Evolutionary conservation across 35 echinoderm and acorn worm genomes (phyloP), one percentile per base, ranked within the genome.

Genomic region (Patiria miniata): DNA sequence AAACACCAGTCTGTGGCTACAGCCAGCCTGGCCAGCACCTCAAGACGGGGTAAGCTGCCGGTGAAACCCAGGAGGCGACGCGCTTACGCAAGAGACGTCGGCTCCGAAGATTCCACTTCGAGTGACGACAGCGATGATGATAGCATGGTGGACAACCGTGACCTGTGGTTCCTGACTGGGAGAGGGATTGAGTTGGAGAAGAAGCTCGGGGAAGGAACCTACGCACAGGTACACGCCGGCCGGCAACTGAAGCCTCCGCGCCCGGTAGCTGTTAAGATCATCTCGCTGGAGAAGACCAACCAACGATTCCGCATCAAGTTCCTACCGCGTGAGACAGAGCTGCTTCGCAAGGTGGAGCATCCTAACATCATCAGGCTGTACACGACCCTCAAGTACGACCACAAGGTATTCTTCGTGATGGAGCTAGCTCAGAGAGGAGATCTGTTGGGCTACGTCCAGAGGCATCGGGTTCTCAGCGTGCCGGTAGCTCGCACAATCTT

Each of bases 401-500:
- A 91, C 29, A 94, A 78, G 37, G 85, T 99, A 9, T 94, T 92
- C 21, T 77, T 99, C 38, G 81, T 99, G 38, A 94, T 90, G 89
- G 96, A 99, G 89, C 77, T 92, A 44, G 96, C 92, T 8, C 81
- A 82, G 15, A 81, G 89, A 30, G 96, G 96, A 15, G 96, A 99
- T 55, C 68, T 99, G 10, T 47, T 99, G 5, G 83, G 86, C 39
- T 93, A 94, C 78, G 78, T 99, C 26, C 92, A 99, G 83, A 89
- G 68, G 39, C 85, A 83, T 30, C 80, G 83, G n/a, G 65, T 81
- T 12, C 37, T 99, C 9, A 55, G 76, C 0, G 86, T 87, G 34
- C 51, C 81, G 1, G 81, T 86, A 38, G 89, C 89, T 6, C 79
- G 86, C 1, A 90, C 82, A 29, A 91, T 99, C 34, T 95, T 99